Base-by-base conservation (phyloP, 2,888 invertebrate species). In the Ditula angustiorana region DNA sequence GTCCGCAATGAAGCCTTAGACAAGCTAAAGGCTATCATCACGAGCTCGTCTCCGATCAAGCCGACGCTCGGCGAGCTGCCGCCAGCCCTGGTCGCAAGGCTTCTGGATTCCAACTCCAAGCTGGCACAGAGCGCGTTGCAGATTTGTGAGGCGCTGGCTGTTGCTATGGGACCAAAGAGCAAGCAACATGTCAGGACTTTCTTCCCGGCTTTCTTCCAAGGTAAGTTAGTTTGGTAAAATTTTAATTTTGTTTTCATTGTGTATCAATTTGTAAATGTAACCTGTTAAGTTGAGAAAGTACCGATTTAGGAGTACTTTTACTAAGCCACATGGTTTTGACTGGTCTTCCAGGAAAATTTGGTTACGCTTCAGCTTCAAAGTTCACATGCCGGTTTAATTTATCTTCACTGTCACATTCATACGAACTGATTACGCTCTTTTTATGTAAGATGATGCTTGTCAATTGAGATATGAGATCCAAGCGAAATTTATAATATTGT, bases 31-130 rank as follows among this genome's bases (percentile, higher is more conserved):
- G 93, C 93, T 0, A 95, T 98, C 44, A 90, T 98, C 33, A 94
- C 89, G 16, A 97, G 96, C 58, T 96, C 97, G 0, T 96, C 96
- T 71, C 95, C 96, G 7, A 97, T 99, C 69, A 97, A 97, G 74
- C 91, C 97, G 0, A 95, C 95, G 13, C 93, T 99, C 41, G 98
- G 98, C 0, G 98, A 98, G 79, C 86, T 98, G 35, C 96, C 98
- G 0, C 95, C 96, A 58, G 96, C 96, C 0, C 85, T 99, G 10
- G 95, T 95, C 0, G 94, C 95, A 0, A 94, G 99, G 0, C 90
- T 99, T 13, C 90, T 96, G 0, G 99, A 99, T 82, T 98, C 98
- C 50, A 99, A 99, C 90, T 97, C 97, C 23, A 98, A 98, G 85
- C 95, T 99, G 70, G 97, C 97, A 0, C 96, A 97, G 76, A 95